Base-by-base conservation (phyloP, 1,140 invertebrate genomes). In the Melanaphis sacchari region DNA sequence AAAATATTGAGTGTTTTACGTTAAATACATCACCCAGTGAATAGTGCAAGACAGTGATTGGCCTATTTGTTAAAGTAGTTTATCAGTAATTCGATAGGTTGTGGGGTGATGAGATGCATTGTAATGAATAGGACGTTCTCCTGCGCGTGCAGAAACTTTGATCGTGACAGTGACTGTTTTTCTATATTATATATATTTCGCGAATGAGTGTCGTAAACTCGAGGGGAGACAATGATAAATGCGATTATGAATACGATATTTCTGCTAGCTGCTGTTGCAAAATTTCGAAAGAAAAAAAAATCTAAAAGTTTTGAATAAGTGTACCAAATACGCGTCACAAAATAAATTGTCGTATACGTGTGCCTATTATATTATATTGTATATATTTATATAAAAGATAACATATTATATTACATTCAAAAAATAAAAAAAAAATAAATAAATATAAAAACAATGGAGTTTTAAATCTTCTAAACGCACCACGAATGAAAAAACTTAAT, bases 211-310 rank as follows among this genome's bases (percentile, higher is more conserved):
- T 38, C 87, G 1, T 36, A 9, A 22, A 89, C 31, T n/a, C 59
- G 11, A 76, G 15, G 36, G 9, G 24, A 38, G 87, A 89, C 87
- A 22, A 38, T 89, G 87, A 54, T 52, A 90, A 90, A 59, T 54
- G 52, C 38, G 36, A 18, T 90, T 59, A 90, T 90, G 24, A 90
- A 90, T 90, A 38, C 31, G 88, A 90, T 40, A 59, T 40, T 82
- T 36, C n/a, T 40, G 18, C 59, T 76, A 76, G 59, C 24, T 76
- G 15, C 31, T 66, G 59, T 49, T 9, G 36, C 11, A 22, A 52
- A 49, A 54, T 89, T 89, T 89, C 3, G 4, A 9, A 89, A 40
- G 5, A 43, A 89, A 89, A 89, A 52, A 52, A 52, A n/a, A n/a
- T n/a, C n/a, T n/a, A n/a, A n/a, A 21, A 22, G n/a, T 89, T 52